phyloP scores from a whole-genome alignment of 2,797 vertebrate species.

The Anguilla pacifica region DNA sequence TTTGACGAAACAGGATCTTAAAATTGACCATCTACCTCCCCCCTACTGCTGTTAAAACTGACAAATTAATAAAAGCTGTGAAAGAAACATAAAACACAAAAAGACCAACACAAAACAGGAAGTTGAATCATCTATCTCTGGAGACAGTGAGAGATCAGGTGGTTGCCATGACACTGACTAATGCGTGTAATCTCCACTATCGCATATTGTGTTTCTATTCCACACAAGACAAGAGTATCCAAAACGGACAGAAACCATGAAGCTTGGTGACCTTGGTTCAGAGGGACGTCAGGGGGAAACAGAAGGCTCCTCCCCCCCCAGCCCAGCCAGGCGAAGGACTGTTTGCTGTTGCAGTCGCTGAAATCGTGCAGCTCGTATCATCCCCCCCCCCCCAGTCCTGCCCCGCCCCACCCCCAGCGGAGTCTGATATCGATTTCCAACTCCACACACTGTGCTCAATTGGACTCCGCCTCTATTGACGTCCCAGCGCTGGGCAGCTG shows the following conservation, averaged over 20 bases:
- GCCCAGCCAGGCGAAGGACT: neutral
- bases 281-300: neutral
- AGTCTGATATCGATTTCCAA: constrained; percentile 16
- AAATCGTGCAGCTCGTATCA: neutral
- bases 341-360: neutral
- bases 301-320: neutral
- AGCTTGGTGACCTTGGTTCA: neutral
- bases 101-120: neutral
- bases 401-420: neutral
- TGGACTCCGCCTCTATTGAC: neutral
- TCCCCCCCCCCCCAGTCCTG: neutral
- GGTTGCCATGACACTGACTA: neutral
- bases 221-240: neutral
- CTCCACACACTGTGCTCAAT: neutral
- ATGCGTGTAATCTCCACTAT: neutral
- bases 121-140: neutral
- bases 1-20: neutral
- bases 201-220: neutral
- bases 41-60: neutral
- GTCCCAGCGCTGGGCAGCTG: neutral
- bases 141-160: neutral
- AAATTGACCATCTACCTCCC: neutral
- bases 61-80: neutral
- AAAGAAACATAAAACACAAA: neutral
- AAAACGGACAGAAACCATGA: neutral